Evolutionary conservation across 2,797 vertebrate genomes (phyloP).

Genomic region (Tympanoctomys barrerae): DNA sequence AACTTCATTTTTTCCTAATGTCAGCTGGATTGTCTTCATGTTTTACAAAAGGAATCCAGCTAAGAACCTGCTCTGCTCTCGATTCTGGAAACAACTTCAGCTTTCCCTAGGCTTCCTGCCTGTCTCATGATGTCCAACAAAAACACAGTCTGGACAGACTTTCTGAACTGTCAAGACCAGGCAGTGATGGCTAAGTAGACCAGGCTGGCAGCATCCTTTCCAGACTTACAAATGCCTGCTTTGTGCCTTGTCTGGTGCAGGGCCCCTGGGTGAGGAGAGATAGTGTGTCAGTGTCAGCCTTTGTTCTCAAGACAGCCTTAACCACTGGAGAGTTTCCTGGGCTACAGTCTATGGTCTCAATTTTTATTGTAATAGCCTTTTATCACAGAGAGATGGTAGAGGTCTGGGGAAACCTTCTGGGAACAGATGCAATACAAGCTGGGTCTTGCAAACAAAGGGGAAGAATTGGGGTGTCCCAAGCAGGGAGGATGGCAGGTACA

Average conservation of each 20-base stretch:
- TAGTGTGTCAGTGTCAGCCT: background rate
- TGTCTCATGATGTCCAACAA: slow-evolving; percentile 76
- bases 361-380: background rate
- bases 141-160: slow-evolving; percentile 74
- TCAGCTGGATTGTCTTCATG: slow-evolving; percentile 59
- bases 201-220: background rate
- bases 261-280: background rate
- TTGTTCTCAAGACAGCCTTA: background rate
- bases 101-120: slow-evolving; percentile 69
- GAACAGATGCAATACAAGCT: background rate
- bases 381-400: background rate
- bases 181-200: slow-evolving; percentile 51
- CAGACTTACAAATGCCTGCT: background rate
- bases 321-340: background rate
- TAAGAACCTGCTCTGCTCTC: slow-evolving; percentile 72
- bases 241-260: background rate
- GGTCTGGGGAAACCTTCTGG: background rate
- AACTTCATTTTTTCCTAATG: slow-evolving; percentile 54
- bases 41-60: slow-evolving; percentile 69
- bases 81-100: slow-evolving; percentile 79
- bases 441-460: background rate
- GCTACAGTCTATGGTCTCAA: background rate
- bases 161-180: slow-evolving; percentile 65
- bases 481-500: background rate
- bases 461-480: background rate